phyloP scores from a whole-genome alignment of 2,113 vertebrate species.

The Pavo muticus region DNA sequence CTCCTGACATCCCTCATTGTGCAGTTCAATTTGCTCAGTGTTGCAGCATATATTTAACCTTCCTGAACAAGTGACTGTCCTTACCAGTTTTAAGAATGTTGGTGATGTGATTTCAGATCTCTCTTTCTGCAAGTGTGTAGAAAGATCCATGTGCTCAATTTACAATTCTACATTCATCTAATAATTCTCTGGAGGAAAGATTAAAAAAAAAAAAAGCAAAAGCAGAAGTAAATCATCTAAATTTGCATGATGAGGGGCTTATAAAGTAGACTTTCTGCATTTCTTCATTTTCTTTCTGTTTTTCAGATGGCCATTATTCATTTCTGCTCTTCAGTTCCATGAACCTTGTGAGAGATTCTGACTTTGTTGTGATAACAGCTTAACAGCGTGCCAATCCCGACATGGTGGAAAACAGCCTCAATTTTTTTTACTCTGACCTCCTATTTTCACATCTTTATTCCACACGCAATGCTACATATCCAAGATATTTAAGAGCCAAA shows the following conservation, averaged over 20 bases:
- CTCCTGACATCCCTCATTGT: background rate
- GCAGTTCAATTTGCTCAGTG: background rate
- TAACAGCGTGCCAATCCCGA: background rate
- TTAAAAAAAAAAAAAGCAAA: background rate
- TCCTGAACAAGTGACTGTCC: background rate
- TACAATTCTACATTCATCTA: background rate
- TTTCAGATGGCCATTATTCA: background rate
- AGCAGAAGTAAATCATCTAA: background rate
- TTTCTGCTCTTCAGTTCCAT: background rate
- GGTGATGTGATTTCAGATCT: background rate
- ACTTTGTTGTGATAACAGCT: background rate
- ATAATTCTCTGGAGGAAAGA: background rate
- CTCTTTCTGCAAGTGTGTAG: constrained; percentile 37
- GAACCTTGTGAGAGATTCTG: background rate
- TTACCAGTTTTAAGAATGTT: background rate
- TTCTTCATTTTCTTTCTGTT: background rate
- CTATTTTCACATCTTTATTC: constrained; percentile 5
- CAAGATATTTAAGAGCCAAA: background rate
- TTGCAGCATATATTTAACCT: constrained; percentile 9
- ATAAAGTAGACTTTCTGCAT: background rate
- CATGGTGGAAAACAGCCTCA: background rate
- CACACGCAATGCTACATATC: background rate
- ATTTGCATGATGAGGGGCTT: background rate
- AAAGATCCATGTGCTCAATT: background rate
- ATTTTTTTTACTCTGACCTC: background rate